phyloP scores from a whole-genome alignment of 2,888 invertebrate species.

The Machimus rusticus region DNA sequence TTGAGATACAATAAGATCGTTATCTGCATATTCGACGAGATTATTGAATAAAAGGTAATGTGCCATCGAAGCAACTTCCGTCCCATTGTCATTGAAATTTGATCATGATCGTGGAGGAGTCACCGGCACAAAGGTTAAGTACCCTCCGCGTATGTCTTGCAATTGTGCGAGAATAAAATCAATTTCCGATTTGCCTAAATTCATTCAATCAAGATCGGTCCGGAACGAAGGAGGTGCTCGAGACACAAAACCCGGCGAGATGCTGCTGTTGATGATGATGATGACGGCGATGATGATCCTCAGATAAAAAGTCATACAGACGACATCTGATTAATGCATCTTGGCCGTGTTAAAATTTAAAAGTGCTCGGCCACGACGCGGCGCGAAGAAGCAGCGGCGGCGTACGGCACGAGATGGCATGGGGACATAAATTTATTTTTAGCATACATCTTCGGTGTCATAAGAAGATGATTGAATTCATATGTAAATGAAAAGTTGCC shows the following conservation, averaged over 20 bases:
- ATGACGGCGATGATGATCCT: constrained; percentile 25
- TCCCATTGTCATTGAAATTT: not conserved
- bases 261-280: not conserved
- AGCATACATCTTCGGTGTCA: constrained; percentile 42
- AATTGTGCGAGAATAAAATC: constrained; percentile 30
- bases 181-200: constrained; percentile 28
- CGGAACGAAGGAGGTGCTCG: not conserved
- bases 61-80: not conserved
- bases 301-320: constrained; percentile 38
- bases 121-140: constrained; percentile 15
- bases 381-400: not conserved
- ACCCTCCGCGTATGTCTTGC: not conserved
- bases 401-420: constrained; percentile 27
- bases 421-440: constrained; percentile 43
- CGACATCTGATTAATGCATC: constrained; percentile 46
- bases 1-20: not conserved
- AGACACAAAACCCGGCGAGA: not conserved
- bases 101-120: not conserved
- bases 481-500: constrained; percentile 51
- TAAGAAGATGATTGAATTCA: constrained; percentile 51
- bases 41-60: not conserved
- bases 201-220: constrained; percentile 30
- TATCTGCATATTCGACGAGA: not conserved
- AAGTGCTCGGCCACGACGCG: not conserved
- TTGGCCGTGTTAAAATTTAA: constrained; percentile 43